phyloP scores from a whole-genome alignment of 2,113 vertebrate genomes.

The Cyprinodon variegatus region DNA sequence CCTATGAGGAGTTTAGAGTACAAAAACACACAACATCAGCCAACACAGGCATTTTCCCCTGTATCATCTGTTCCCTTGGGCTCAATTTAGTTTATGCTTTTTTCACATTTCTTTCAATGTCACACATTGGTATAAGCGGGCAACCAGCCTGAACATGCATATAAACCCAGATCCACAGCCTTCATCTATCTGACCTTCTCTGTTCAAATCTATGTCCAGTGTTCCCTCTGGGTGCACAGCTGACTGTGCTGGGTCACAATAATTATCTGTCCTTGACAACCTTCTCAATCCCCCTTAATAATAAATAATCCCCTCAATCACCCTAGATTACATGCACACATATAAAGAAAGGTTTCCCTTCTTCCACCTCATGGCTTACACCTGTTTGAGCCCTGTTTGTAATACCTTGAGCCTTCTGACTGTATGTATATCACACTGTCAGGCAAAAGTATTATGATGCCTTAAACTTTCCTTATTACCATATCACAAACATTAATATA shows the following conservation, averaged over 20 bases:
- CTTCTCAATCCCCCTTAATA: constrained; percentile 61
- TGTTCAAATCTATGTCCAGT: constrained; percentile 44
- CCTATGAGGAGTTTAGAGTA: neutral
- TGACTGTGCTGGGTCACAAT: constrained; percentile 61
- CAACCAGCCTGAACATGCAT: neutral
- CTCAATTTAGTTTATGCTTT: neutral
- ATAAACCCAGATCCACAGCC: neutral
- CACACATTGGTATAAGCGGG: neutral
- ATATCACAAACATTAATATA: neutral
- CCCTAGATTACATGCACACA: constrained; percentile 12
- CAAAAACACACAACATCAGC: neutral
- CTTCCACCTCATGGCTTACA: constrained; percentile 38
- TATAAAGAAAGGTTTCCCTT: constrained; percentile 5
- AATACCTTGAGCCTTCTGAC: constrained; percentile 49
- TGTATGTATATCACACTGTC: constrained; percentile 26
- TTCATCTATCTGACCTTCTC: constrained; percentile 51
- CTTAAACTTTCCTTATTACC: neutral
- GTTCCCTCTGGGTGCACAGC: too few species aligned
- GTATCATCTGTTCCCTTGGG: neutral
- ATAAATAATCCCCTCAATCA: constrained; percentile 65
- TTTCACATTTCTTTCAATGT: neutral
- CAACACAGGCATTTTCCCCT: neutral
- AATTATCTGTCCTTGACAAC: constrained; percentile 70
- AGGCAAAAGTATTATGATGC: neutral
- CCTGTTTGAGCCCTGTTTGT: constrained; percentile 54